Base-by-base conservation (phyloP, 2,797 vertebrate genomes). In the Coranthus polyacanthus region DNA sequence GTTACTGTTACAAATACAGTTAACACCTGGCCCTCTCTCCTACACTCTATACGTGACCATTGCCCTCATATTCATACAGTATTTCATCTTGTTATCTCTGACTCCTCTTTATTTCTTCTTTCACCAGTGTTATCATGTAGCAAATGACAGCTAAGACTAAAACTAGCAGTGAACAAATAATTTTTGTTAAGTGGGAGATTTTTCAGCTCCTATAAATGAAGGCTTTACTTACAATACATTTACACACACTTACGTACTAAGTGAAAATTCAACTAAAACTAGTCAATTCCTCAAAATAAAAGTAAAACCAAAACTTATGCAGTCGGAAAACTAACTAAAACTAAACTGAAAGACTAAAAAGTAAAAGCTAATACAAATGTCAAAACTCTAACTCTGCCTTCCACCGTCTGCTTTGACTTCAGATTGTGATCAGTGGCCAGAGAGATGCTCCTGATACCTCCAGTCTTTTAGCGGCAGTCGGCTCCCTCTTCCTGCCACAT, bases 371-470 rank as follows among this genome's bases (percentile, higher is more conserved):
- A 29, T 29, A 7, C 1, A 29, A 21, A 16, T 34, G 32, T 63
- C 7, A 20, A 18, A 52, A 4, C 50, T 10, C 54, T 21, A 16
- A 15, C 16, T n/a, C n/a, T 3, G 3, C 18, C 22, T 61, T 70
- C 9, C 15, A 10, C 18, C 9, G 37, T 22, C 39, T 15, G 24
- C 29, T 50, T 29, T 49, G 51, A 45, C 60, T 70, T 24, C 18
- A 98, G 97, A 94, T 98, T 0, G 86, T 98, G 72, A 93, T 99
- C 88, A 95, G 95, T 65, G 96, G 97, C 34, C 91, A 95, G 75
- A 94, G 89, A 26, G 93, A 94, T 51, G 91, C 93, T 63, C 90
- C 93, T 20, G 96, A 97, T 85, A 97, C 96, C 2, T 81, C 83
- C 12, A 89, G 89, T 66, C 92, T 99, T 74, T 75, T 97, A 36